Base-by-base conservation (phyloP, 2,113 vertebrate genomes). In the Marmota monax region DNA sequence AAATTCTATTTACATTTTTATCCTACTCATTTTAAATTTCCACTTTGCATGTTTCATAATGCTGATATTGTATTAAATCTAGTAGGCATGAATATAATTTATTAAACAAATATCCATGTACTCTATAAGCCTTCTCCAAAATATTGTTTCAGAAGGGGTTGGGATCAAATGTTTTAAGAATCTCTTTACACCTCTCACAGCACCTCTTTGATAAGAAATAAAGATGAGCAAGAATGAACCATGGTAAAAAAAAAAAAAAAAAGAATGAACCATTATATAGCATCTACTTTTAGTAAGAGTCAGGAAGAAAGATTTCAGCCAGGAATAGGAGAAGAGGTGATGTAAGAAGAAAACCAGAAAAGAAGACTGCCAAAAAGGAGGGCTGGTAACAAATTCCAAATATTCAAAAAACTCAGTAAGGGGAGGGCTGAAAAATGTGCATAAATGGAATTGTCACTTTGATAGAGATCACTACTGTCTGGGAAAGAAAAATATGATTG, bases 1-100 rank as follows among this genome's bases (percentile, higher is more conserved):
- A 82, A 76, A 11, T 76, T 48, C 48, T 48, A 79, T 73, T 58
- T 84, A 51, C 74, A 45, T 82, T 79, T 89, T 70, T 88, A 84
- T 85, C 23, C 90, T 32, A 65, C 34, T 88, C 8, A 70, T 69
- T 90, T 90, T 88, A n/a, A 84, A 73, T 80, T 84, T 88, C 39
- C 74, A 18, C 37, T 84, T 73, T 70, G 5, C 29, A 42, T 69
- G 12, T 45, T 83, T 84, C 74, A 34, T 74, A 67, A 58, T 37
- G 10, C 9, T 79, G 76, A 77, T 79, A 14, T 10, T 74, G 16
- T 76, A 14, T 67, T 92, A 69, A 51, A 8, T 58, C 10, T 86
- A 76, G 51, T 27, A 87, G 18, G 4, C 22, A 65, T 82, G 51
- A 25, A 13, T 91, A 82, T 32, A 82, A 77, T 48, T 92, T 80